Evolutionary conservation across 2,888 invertebrate species (phyloP).

Genomic region (Nudaria mundana): DNA sequence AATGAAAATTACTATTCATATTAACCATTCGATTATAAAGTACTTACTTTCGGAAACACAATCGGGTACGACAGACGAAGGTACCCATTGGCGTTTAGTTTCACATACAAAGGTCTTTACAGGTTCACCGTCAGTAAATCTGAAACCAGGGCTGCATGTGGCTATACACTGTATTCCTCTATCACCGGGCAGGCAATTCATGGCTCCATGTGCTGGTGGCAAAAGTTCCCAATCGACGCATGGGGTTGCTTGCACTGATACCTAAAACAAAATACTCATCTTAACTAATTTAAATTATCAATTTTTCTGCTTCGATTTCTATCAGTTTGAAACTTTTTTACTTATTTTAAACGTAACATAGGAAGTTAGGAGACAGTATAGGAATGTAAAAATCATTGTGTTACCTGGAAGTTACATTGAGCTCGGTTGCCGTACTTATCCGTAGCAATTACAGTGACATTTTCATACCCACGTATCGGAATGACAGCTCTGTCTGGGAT

Average conservation of each 20-base stretch:
- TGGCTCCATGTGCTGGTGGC: conserved; percentile 92
- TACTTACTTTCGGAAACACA: conserved; percentile 94
- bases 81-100: conserved; percentile 90
- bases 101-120: conserved; percentile 93
- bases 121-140: conserved; percentile 95
- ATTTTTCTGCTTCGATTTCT: no score
- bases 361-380: no score
- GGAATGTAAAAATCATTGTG: conserved; percentile 3
- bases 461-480: conserved; percentile 92
- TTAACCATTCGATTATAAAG: neutral
- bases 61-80: conserved; percentile 94
- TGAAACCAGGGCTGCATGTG: conserved; percentile 92
- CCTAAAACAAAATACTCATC: no score
- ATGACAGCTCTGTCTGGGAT: conserved; percentile 92
- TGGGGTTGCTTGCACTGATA: conserved; percentile 94
- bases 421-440: conserved; percentile 94
- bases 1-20: no score
- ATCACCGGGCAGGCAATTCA: conserved; percentile 92
- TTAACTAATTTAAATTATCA: no score
- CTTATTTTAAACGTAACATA: no score
- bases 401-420: conserved; percentile 94
- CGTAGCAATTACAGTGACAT: conserved; percentile 93
- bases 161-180: conserved; percentile 93
- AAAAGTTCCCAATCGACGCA: conserved; percentile 97
- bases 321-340: no score